phyloP scores from a whole-genome alignment of 2,888 invertebrate species.

The Drosophila formosana region DNA sequence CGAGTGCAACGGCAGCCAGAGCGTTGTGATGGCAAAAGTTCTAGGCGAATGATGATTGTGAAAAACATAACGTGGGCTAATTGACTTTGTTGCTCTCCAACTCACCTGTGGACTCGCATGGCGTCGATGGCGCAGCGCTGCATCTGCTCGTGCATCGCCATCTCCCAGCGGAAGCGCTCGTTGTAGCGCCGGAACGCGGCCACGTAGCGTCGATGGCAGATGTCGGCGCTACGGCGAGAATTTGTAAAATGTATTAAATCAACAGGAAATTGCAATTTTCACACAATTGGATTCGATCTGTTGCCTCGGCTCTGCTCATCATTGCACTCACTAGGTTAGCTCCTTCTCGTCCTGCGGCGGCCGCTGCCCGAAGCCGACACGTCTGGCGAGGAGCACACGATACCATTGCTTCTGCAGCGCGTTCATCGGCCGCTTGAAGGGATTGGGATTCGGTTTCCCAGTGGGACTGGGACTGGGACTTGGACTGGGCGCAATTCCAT shows the following conservation, averaged over 20 bases:
- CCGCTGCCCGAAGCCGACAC: conserved; percentile 78
- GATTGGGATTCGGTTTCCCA: conserved; percentile 64
- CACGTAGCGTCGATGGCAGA: conserved; percentile 83
- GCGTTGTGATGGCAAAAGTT: conserved; percentile 84
- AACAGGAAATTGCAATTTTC: conserved; percentile 82
- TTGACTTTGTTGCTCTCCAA: conserved; percentile 46
- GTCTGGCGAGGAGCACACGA: conserved; percentile 82
- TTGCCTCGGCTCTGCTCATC: conserved; percentile 12
- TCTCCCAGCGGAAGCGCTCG: conserved; percentile 84
- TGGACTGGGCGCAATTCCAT: conserved; percentile 4
- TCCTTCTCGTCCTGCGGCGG: conserved; percentile 62
- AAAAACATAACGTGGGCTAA: conserved; percentile 22
- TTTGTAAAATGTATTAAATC: conserved; percentile 74
- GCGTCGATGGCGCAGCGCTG: conserved; percentile 85
- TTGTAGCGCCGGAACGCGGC: conserved; percentile 83
- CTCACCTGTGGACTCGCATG: conserved; percentile 85
- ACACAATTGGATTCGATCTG: conserved; percentile 76
- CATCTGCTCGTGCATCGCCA: conserved; percentile 84
- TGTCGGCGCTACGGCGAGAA: conserved; percentile 66
- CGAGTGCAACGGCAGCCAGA: conserved; percentile 85
- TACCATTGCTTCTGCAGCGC: conserved; percentile 84
- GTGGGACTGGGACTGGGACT: conserved; percentile 15
- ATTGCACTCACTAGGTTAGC: conserved; percentile 78
- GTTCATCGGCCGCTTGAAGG: conserved; percentile 85
- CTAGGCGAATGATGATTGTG: conserved; percentile 50